Conservation (phyloP, 2,888 invertebrate genomes). For the Phasia obesa region DNA sequence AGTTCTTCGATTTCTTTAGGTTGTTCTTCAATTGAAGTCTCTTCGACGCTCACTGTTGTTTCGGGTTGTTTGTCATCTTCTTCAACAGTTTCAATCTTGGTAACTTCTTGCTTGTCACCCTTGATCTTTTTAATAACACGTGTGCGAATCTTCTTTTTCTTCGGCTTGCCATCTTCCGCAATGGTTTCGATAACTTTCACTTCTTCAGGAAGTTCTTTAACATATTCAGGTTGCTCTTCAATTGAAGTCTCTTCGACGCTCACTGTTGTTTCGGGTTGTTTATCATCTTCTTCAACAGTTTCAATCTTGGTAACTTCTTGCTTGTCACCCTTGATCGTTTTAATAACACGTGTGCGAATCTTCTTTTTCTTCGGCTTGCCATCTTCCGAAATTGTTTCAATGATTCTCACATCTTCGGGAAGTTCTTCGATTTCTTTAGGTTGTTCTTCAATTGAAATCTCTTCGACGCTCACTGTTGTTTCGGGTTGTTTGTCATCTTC, state of each 20-base stretch:
- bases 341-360: constrained; percentile 72
- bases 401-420: constrained; percentile 74
- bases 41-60: constrained; percentile 60
- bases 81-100: constrained; percentile 64
- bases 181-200: constrained; percentile 42
- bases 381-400: constrained; percentile 77
- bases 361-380: constrained; percentile 73
- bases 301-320: constrained; percentile 73
- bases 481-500: constrained; percentile 68
- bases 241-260: constrained; percentile 66
- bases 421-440: constrained; percentile 49
- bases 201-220: constrained; percentile 59
- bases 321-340: constrained; percentile 71
- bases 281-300: constrained; percentile 72
- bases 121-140: constrained; percentile 61
- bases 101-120: constrained; percentile 63
- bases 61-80: constrained; percentile 66
- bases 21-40: constrained; percentile 42
- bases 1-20: constrained; percentile 35
- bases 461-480: constrained; percentile 63
- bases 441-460: constrained; percentile 53
- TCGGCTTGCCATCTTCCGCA: constrained; percentile 57
- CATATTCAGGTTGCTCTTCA: constrained; percentile 38
- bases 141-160: constrained; percentile 56
- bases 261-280: constrained; percentile 71